Percentiles rank a stretch among this genome's conserved stretches.
Evolutionary conservation across 2,797 vertebrate species (phyloP).

Genomic region (Pagetopsis macropterus): DNA sequence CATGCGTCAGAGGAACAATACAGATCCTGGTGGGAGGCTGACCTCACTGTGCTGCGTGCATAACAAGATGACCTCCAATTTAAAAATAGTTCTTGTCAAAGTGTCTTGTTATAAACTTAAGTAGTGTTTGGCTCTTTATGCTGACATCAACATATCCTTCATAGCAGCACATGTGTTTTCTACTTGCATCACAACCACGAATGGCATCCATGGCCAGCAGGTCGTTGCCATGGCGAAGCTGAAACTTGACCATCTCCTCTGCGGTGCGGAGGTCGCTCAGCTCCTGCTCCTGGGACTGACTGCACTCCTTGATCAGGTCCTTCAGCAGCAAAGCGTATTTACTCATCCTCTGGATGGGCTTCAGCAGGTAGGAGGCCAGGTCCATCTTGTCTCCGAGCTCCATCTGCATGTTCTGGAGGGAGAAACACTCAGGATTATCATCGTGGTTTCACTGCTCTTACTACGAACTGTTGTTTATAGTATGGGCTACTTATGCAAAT

Average conservation of each 20-base stretch:
- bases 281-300: constrained; percentile 85
- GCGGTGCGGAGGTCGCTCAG: constrained; percentile 85
- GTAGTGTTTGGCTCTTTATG: background rate
- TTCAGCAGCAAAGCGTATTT: constrained; percentile 89
- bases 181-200: constrained; percentile 87
- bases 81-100: constrained; percentile 46
- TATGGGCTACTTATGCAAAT: background rate
- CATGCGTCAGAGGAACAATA: constrained; percentile 75
- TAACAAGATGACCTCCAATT: constrained; percentile 48
- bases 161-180: background rate
- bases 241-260: constrained; percentile 89
- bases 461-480: background rate
- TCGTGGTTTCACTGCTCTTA: background rate
- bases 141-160: constrained; percentile 1
- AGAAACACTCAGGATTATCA: background rate
- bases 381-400: constrained; percentile 89
- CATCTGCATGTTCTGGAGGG: constrained; percentile 82
- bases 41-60: constrained; percentile 45
- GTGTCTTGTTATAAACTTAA: background rate
- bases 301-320: constrained; percentile 87
- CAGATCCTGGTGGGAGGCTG: constrained; percentile 36
- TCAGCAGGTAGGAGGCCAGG: constrained; percentile 89
- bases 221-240: constrained; percentile 90
- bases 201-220: constrained; percentile 90
- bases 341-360: constrained; percentile 90